Evolutionary conservation across 1,140 invertebrate species (phyloP).

Genomic region (Acromyrmex echinatior): DNA sequence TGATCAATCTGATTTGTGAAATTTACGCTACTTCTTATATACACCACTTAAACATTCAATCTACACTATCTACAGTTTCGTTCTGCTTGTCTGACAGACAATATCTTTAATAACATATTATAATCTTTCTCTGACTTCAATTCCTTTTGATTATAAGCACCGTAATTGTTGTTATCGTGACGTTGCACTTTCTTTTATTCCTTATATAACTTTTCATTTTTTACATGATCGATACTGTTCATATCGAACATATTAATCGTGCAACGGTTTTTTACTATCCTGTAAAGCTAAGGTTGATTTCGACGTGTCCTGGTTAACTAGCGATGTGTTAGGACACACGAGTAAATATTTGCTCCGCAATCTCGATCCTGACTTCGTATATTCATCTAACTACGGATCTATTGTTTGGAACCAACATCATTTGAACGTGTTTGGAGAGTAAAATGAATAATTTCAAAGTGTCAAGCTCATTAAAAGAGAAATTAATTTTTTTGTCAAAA

Average conservation of each 20-base stretch:
- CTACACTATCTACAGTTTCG: conserved; percentile 53
- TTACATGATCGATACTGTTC: not conserved
- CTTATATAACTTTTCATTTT: not conserved
- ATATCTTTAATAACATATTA: conserved; percentile 73
- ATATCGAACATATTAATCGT: conserved; percentile 43
- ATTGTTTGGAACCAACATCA: not conserved
- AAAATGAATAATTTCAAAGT: conserved; percentile 8
- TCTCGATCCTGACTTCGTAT: conserved; percentile 76
- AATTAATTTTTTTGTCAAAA: conserved; percentile 4
- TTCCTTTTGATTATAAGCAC: conserved; percentile 8
- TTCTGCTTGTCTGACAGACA: conserved; percentile 46
- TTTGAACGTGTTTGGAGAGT: conserved; percentile 16
- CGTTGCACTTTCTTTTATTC: not conserved
- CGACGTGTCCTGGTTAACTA: not conserved
- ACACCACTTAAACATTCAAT: not conserved
- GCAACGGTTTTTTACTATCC: not conserved
- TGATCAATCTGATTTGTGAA: conserved; percentile 8
- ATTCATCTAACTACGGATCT: conserved; percentile 41
- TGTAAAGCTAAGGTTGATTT: conserved; percentile 17
- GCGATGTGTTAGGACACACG: conserved; percentile 75
- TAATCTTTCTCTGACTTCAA: conserved; percentile 67
- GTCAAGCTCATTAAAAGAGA: not conserved
- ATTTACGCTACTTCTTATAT: not conserved
- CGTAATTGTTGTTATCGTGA: not conserved
- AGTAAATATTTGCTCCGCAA: conserved; percentile 82